These are phyloP conservation scores for Reticulitermes lucifugus DNA, from an alignment of 2,888 invertebrate genomes.

Conservation along the genomic window DNA sequence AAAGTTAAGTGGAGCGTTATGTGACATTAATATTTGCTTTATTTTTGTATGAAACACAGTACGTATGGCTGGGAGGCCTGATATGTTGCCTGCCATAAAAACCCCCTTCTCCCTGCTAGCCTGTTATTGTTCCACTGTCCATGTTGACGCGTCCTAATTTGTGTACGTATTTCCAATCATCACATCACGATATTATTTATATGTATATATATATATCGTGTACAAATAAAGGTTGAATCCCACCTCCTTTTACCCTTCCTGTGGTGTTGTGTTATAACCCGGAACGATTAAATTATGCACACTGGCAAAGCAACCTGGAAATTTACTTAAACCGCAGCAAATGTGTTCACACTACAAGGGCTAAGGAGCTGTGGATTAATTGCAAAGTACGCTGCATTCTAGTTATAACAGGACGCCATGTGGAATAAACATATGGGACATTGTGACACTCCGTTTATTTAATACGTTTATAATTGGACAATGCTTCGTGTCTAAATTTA, in stretches of 20 bases:
- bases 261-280: neutral
- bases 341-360: neutral
- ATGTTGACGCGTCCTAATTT: conserved; percentile 8
- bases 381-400: no score
- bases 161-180: neutral
- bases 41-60: neutral
- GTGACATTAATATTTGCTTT: neutral
- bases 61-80: neutral
- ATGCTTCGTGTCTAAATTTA: no score
- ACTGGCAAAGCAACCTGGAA: conserved; percentile 16
- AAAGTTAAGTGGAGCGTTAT: neutral
- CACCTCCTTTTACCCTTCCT: neutral
- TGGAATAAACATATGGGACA: no score
- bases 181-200: neutral
- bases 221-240: neutral
- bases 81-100: conserved; percentile 10
- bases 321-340: conserved; percentile 14
- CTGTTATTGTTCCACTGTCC: neutral
- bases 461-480: no score
- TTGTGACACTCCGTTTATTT: no score
- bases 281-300: conserved; percentile 4
- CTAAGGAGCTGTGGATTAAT: neutral
- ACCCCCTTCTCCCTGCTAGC: neutral
- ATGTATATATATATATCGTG: neutral
- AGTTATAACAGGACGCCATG: no score